Evolutionary conservation across 1,140 invertebrate genomes (phyloP), one percentile per base, ranked within the genome.

Genomic region (Vanessa atalanta): DNA sequence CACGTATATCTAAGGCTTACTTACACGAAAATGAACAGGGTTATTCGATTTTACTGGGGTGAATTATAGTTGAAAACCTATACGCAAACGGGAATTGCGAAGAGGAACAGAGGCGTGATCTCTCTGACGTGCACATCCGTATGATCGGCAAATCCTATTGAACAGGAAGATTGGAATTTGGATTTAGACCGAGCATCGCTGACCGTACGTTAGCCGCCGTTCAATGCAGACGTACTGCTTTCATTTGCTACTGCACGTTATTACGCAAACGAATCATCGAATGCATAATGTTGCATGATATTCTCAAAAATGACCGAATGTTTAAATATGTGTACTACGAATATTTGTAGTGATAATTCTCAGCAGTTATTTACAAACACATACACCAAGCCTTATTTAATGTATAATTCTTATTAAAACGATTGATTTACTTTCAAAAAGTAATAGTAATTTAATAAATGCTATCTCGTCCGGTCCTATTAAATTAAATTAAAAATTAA

Each of bases 81-180:
- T 47, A 69, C 31, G 26, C 43, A 57, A 53, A 37, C 47, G 48
- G 15, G 53, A 57, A 57, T 57, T 26, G 5, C 53, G 53, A 67
- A 47, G 23, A 57, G 23, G 70, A 77, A 69, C 63, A 60, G 70
- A 55, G 65, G 67, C 67, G 69, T 78, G 73, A 75, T 57, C 51
- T 72, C 47, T 48, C 69, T 63, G 53, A 61, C 26, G 68, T 50
- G 55, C 50, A 71, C 68, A 72, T 68, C 60, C 77, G 65, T 70
- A 60, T 70, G 57, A 75, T 72, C 70, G 61, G 64, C 60, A 70
- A 73, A 76, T 72, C 75, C 65, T 67, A 79, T 79, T 79, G 75
- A 79, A 66, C 72, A 70, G 60, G 72, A 72, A 79, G 75, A 79
- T 79, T 79, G 78, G 72, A 79, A 79, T 75, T 77, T 48, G 78